phyloP scores from a whole-genome alignment of 2,113 vertebrate genomes.

The Pimephales promelas region DNA sequence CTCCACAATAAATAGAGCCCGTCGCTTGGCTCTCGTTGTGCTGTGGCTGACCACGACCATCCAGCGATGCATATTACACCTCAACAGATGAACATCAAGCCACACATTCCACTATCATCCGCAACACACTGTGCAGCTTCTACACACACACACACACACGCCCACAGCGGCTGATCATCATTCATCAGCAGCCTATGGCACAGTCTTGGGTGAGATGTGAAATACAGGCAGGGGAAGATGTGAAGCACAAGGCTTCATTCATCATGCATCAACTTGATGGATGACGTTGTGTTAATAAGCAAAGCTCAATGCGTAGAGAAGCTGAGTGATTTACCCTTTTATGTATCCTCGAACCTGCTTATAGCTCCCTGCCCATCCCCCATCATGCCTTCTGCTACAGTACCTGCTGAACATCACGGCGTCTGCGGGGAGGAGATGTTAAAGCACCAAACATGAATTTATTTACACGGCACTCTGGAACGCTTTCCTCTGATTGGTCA shows the following conservation, averaged over 20 bases:
- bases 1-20: neutral
- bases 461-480: neutral
- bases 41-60: constrained; percentile 25
- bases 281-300: constrained; percentile 37
- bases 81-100: constrained; percentile 24
- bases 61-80: neutral
- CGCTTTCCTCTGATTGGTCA: neutral
- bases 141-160: constrained; percentile 28
- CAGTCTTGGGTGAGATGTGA: constrained; percentile 19
- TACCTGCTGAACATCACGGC: constrained; percentile 28
- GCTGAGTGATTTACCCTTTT: neutral
- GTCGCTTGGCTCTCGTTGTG: neutral
- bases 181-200: constrained; percentile 62
- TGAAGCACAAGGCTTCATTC: constrained; percentile 48
- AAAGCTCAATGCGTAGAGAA: constrained; percentile 14
- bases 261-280: constrained; percentile 68
- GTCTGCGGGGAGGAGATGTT: constrained; percentile 6
- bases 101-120: constrained; percentile 15
- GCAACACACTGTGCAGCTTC: neutral
- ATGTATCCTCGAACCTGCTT: neutral
- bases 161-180: constrained; percentile 35
- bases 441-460: neutral
- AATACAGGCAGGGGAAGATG: neutral
- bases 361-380: neutral
- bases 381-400: neutral